These are phyloP conservation scores for Cryptocheilus praepositus DNA, from an alignment of 2,888 invertebrate genomes.

Conservation along the genomic window DNA sequence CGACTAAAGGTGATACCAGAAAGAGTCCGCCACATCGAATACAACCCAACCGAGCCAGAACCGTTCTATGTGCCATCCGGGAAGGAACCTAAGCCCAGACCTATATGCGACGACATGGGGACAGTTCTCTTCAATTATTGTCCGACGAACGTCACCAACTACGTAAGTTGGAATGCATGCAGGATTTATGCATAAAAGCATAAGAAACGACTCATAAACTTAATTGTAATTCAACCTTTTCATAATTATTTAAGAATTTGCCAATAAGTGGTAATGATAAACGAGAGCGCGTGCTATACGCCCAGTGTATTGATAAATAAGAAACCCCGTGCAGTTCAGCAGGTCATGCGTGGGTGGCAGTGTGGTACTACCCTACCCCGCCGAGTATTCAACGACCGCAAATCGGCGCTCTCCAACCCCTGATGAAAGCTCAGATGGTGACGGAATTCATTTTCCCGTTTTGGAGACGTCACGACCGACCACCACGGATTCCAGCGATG, in stretches of 20 bases:
- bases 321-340: conserved; percentile 80
- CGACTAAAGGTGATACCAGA: conserved; percentile 90
- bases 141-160: conserved; percentile 91
- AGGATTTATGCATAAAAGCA: too few relatives aligned
- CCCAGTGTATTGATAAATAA: conserved; percentile 1
- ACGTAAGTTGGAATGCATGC: conserved; percentile 81
- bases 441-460: conserved; percentile 30
- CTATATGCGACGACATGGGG: conserved; percentile 90
- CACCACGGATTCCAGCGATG: conserved; percentile 5
- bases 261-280: too few relatives aligned
- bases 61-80: conserved; percentile 87
- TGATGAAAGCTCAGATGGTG: not conserved
- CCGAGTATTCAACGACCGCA: conserved; percentile 42
- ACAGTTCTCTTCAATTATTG: conserved; percentile 89
- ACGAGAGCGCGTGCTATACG: too few relatives aligned
- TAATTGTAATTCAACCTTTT: too few relatives aligned
- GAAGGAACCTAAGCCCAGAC: conserved; percentile 88
- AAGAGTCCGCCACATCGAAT: conserved; percentile 85
- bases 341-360: conserved; percentile 89
- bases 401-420: too few relatives aligned
- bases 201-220: too few relatives aligned
- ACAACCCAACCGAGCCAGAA: conserved; percentile 84
- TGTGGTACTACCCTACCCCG: conserved; percentile 74
- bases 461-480: conserved; percentile 14
- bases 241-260: too few relatives aligned